These are phyloP conservation scores for Jordanella pulchra DNA, from an alignment of 2,797 vertebrate genomes.

Conservation along the genomic window DNA sequence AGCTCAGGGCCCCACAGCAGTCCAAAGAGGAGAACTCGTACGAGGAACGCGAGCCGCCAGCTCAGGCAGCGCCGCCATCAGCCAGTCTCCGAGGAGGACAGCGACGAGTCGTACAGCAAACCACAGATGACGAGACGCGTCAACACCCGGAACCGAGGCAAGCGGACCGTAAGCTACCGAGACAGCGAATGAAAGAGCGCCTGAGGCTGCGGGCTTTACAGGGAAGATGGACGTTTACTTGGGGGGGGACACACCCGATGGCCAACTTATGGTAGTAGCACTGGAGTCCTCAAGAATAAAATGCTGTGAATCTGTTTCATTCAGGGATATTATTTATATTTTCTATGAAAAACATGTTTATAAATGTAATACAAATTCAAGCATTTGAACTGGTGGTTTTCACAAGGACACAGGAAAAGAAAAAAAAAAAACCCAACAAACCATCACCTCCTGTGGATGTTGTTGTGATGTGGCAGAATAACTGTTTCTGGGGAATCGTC, in stretches of 20 bases:
- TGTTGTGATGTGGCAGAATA: constrained; percentile 73
- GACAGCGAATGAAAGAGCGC: constrained; percentile 80
- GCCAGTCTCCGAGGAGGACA: constrained; percentile 64
- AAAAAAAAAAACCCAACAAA: too few relatives aligned
- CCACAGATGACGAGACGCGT: constrained; percentile 55
- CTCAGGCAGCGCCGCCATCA: constrained; percentile 41
- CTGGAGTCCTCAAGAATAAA: constrained; percentile 82
- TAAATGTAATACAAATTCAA: constrained; percentile 83
- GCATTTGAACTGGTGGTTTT: constrained; percentile 87
- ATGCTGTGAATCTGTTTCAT: constrained; percentile 90
- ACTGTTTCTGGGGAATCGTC: constrained; percentile 72
- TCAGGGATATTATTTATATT: constrained; percentile 95
- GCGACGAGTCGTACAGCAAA: constrained; percentile 58
- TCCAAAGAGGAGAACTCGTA: constrained; percentile 69
- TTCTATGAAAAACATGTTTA: constrained; percentile 88
- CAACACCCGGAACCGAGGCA: constrained; percentile 81
- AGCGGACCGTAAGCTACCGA: constrained; percentile 75
- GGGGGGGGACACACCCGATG: constrained; percentile 68
- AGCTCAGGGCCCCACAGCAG: constrained; percentile 78
- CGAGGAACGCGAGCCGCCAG: constrained; percentile 43
- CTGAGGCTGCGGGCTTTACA: constrained; percentile 22
- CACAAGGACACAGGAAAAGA: constrained; percentile 73
- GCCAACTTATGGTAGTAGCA: constrained; percentile 81
- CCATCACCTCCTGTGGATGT: constrained; percentile 70
- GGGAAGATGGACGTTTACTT: constrained; percentile 62